Base-by-base conservation (phyloP, 2,113 vertebrate genomes). In the Ursus arctos region DNA sequence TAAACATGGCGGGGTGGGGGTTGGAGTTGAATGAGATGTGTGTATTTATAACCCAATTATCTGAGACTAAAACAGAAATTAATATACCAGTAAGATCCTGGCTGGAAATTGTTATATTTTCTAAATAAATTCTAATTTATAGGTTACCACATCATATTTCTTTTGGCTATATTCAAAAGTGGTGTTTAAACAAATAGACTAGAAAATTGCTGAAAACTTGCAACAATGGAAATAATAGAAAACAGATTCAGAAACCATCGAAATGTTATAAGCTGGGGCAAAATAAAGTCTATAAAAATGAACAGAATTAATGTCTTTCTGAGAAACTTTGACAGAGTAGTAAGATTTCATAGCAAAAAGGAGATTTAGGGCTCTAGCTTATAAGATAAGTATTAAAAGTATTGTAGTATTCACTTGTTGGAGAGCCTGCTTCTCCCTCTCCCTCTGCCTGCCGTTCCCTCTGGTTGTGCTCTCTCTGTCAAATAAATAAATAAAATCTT, bases 11-110 rank as follows among this genome's bases (percentile, higher is more conserved):
- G 28, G 21, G 40, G 40, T 40, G 26, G 3, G 47, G 9, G 6
- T 19, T 1, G 2, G 47, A 12, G 87, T 69, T 51, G 61, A 76
- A 87, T n/a, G 74, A 0, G 3, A 94, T 61, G 0, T 92, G 67
- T 19, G n/a, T 97, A 49, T 95, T 98, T 95, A 67, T 83, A 51
- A 94, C 86, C 57, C 97, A 88, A 81, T 90, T 97, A 95, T 77
- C 59, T 86, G 36, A 95, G 69, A n/a, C 95, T 94, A 43, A 33
- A 74, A 10, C 2, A 94, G 43, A n/a, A 93, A 79, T 92, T 76
- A 96, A 79, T 91, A 93, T 11, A 53, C 31, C 57, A 33, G 26
- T 85, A 95, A 86, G 94, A 91, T 83, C 14, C 36, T 88, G 51
- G 59, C 43, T 33, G 26, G 9, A 83, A 96, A 77, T 82, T 67